A percentile compares a stretch with the other conserved stretches of the same genome.
Conservation (phyloP, 2,797 vertebrate genomes). For the Margarornis squamiger region DNA sequence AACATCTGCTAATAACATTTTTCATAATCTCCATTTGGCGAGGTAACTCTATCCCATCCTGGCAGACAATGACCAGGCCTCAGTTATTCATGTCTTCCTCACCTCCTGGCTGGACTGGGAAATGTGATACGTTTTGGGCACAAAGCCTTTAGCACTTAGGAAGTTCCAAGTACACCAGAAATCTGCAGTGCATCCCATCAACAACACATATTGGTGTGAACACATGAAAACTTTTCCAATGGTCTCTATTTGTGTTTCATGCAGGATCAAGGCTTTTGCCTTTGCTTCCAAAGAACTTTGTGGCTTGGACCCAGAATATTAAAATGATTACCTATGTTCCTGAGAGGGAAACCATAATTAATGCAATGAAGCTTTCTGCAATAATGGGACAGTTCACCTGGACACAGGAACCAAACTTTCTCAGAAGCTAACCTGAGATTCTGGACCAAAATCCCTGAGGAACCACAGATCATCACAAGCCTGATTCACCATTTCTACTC, state of each 20-base stretch:
- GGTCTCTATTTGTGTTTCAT: background rate
- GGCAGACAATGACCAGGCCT: conserved; percentile 34
- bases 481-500: background rate
- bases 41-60: conserved; percentile 28
- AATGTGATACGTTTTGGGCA: background rate
- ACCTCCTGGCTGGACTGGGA: conserved; percentile 24
- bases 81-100: conserved; percentile 47
- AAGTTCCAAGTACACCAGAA: conserved; percentile 40
- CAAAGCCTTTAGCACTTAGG: background rate
- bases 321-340: background rate
- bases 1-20: conserved; percentile 56
- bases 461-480: conserved; percentile 1
- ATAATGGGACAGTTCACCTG: background rate
- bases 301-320: background rate
- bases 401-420: background rate
- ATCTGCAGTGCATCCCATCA: background rate
- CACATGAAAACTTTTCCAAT: background rate
- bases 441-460: background rate
- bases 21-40: conserved; percentile 8
- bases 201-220: conserved; percentile 17
- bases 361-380: background rate
- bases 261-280: background rate
- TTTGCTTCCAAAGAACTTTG: conserved; percentile 20
- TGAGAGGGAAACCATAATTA: conserved; percentile 11
- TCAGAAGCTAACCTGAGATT: background rate